Evolutionary conservation across 1,140 invertebrate genomes (phyloP), one percentile per base, ranked within the genome.

Genomic region (Dryas iulia): DNA sequence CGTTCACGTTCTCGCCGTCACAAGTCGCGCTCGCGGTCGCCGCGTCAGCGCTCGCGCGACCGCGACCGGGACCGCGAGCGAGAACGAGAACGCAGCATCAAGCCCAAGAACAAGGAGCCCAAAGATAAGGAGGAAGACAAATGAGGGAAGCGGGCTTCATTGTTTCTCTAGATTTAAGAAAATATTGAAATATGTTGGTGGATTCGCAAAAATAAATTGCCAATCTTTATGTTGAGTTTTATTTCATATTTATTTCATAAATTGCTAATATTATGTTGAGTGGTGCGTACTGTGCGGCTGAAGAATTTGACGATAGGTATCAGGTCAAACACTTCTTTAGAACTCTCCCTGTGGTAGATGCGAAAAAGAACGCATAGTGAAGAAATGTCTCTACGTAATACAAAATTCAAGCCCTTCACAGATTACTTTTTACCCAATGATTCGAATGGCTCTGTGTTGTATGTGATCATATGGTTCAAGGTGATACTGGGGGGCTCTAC

Each of bases 111-210:
- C 8, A 89, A 90, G 71, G 86, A 90, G 52, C 33, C 72, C n/a
- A 90, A 91, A 68, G 87, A 91, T 3, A 90, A 91, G 71, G 89
- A 90, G 2, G 84, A 91, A n/a, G 86, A 91, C 0, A 87, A 89
- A 74, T 85, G 79, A 63, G 30, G 21, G n/a, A n/a, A n/a, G n/a
- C n/a, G n/a, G 18, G 39, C 39, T 47, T 7, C 10, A 47, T 3
- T 21, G 7, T 21, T 7, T 6, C 30, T 39, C 23, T 57, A 65
- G 47, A 7, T 65, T 35, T 65, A 65, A 65, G 53, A 8, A 30
- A 35, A 39, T 28, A 14, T n/a, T 39, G 14, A 62, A 62, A 23
- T 12, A 61, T 47, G 39, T 47, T 47, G 39, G 39, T 47, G 10
- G 18, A 47, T 21, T 47, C 8, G 12, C 21, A 18, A 47, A 21